Base-by-base conservation (phyloP, 2,797 vertebrate species). In the Hyperoplus immaculatus region DNA sequence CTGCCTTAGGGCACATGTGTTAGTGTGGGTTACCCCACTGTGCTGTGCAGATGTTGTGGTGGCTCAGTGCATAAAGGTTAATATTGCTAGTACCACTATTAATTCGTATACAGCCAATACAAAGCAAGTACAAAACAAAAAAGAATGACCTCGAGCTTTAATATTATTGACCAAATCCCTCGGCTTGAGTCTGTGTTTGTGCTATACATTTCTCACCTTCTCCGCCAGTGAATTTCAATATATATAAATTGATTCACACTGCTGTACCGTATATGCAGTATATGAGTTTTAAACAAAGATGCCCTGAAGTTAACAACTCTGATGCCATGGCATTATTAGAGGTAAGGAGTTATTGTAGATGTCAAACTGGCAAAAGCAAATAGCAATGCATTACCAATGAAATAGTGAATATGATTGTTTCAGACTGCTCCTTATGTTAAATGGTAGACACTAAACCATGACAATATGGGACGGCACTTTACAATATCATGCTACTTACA, bases 1-100 rank as follows among this genome's bases (percentile, higher is more conserved):
- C 12, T 66, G 67, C 78, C 85, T 82, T 6, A 53, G 41, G 79
- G 57, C 18, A 60, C 36, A 38, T 43, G 53, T 63, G 47, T 56
- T 57, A 56, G 36, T 43, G 64, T 75, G 73, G 42, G 38, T 65
- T 56, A 63, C 16, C 21, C 21, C n/a, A 39, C 29, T 53, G 41
- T 6, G 15, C 46, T 21, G n/a, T 58, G 45, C 51, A 72, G 61
- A 57, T 62, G 50, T 56, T 38, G 62, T 45, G 53, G 56, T 55
- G 49, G 65, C 50, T 57, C 59, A 45, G 47, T 53, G 21, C 58
- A 64, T 7, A 38, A 21, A 55, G 63, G 64, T 71, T 49, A 80
- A 63, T 14, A 64, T 18, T 4, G 43, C 41, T 16, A 36, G 11
- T 53, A n/a, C 55, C 38, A 38, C n/a, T 15, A 38, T 38, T 1